A percentile compares a stretch with the other conserved stretches of the same genome.
These are phyloP conservation scores for Coturnix japonica DNA, from an alignment of 2,113 vertebrate genomes.

Conservation along the genomic window DNA sequence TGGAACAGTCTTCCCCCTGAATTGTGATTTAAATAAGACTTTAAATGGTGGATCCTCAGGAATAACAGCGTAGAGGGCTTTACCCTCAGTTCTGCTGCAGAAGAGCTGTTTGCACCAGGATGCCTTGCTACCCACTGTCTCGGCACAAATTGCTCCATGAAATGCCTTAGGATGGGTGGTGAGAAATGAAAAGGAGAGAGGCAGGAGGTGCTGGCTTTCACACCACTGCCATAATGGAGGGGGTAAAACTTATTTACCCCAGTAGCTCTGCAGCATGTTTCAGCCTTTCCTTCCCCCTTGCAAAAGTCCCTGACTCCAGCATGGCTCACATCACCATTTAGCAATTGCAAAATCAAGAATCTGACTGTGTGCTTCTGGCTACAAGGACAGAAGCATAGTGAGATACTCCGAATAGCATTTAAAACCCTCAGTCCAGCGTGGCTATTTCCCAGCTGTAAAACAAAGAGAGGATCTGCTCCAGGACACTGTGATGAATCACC, in stretches of 20 bases:
- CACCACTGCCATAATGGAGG: neutral
- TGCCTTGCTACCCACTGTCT: neutral
- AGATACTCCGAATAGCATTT: slow-evolving; percentile 33
- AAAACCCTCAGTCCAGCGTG: slow-evolving; percentile 8
- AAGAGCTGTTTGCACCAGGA: neutral
- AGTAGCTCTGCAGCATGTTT: neutral
- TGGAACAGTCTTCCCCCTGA: neutral
- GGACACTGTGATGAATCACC: neutral
- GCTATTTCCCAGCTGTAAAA: slow-evolving; percentile 21
- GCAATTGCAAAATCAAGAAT: slow-evolving; percentile 45
- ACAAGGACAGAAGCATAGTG: neutral
- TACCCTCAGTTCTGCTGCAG: neutral
- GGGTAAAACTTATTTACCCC: neutral
- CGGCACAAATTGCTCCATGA: neutral
- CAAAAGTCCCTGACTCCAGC: neutral
- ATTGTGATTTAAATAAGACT: neutral
- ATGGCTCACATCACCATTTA: neutral
- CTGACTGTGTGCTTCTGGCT: slow-evolving; percentile 3
- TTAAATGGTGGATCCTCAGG: neutral
- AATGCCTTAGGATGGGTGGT: neutral
- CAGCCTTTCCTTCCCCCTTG: neutral
- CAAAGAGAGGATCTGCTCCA: neutral
- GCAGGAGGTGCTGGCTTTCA: neutral
- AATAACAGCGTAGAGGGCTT: neutral
- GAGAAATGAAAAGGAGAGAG: neutral